Conservation (phyloP, 2,113 vertebrate genomes). For the Cynoglossus semilaevis region DNA sequence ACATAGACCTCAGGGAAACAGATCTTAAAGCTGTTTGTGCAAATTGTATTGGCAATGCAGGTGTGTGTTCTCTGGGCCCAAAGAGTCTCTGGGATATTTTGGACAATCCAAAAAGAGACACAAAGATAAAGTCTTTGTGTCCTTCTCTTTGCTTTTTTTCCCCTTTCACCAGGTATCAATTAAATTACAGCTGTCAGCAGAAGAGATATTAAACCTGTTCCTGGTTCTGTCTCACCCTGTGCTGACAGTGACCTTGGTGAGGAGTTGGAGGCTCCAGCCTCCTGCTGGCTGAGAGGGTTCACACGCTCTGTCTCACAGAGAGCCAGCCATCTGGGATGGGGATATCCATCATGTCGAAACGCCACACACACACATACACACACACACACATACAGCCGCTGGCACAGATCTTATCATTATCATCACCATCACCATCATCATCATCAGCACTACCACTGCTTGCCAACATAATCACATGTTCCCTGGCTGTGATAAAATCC, state of each 20-base stretch:
- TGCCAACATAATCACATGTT: slow-evolving; percentile 43
- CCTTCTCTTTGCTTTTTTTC: slow-evolving; percentile 36
- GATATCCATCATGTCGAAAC: slow-evolving; percentile 59
- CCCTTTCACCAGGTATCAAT: slow-evolving; percentile 65
- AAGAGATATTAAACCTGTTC: slow-evolving; percentile 58
- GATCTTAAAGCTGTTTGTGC: slow-evolving; percentile 5
- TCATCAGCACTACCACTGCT: slow-evolving; percentile 47
- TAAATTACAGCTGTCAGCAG: slow-evolving; percentile 67
- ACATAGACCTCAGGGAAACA: slow-evolving; percentile 4
- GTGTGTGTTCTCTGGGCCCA: too few species aligned
- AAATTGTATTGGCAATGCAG: background rate
- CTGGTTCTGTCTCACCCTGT: slow-evolving; percentile 33
- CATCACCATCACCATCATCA: slow-evolving; percentile 44
- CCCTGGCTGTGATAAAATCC: slow-evolving; percentile 50
- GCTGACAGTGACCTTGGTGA: slow-evolving; percentile 66
- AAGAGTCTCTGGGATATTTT: slow-evolving; percentile 26
- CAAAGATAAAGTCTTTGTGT: slow-evolving; percentile 47
- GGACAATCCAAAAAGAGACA: slow-evolving; percentile 32
- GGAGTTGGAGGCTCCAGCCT: slow-evolving; percentile 37
- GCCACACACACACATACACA: slow-evolving; percentile 24
- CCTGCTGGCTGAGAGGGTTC: slow-evolving; percentile 52
- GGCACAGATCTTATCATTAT: slow-evolving; percentile 47
- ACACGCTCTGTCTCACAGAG: slow-evolving; percentile 42
- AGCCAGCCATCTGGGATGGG: slow-evolving; percentile 69
- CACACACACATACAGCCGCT: slow-evolving; percentile 28